phyloP scores from a whole-genome alignment of 2,888 invertebrate genomes.

The Horisme vitalbata region DNA sequence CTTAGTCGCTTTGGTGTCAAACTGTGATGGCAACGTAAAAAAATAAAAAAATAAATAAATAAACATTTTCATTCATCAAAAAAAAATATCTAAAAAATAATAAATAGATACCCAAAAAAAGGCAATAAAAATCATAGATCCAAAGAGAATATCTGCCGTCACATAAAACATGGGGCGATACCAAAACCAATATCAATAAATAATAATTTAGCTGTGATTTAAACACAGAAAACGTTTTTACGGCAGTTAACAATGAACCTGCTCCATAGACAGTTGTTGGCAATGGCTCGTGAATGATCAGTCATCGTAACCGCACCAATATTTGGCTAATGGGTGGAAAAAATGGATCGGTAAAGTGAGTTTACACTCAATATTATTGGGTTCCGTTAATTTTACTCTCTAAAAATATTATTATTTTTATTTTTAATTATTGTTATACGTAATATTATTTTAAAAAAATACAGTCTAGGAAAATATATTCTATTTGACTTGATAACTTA shows the following conservation, averaged over 20 bases:
- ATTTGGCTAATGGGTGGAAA: slow-evolving; percentile 64
- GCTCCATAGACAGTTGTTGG: slow-evolving; percentile 40
- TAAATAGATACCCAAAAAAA: too few species aligned
- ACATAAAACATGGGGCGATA: slow-evolving; percentile 26
- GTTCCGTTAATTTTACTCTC: slow-evolving; percentile 32
- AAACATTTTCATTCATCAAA: too few species aligned
- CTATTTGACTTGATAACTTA: too few species aligned
- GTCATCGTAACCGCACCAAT: slow-evolving; percentile 50
- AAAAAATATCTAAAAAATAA: too few species aligned
- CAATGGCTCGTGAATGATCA: slow-evolving; percentile 37
- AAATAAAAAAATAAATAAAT: too few species aligned
- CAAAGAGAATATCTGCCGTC: background rate
- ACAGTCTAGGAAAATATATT: too few species aligned
- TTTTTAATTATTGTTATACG: too few species aligned
- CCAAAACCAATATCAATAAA: slow-evolving; percentile 55
- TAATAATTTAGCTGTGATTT: slow-evolving; percentile 56
- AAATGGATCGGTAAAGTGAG: slow-evolving; percentile 37
- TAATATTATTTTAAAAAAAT: too few species aligned
- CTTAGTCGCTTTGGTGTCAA: too few species aligned
- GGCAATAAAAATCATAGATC: background rate
- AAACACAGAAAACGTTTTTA: slow-evolving; percentile 70
- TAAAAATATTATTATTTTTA: background rate
- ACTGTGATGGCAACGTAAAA: too few species aligned
- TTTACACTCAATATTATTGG: background rate
- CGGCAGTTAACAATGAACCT: slow-evolving; percentile 45